Conservation (phyloP, 2,888 invertebrate species). For the Nephrotoma guestfalica region DNA sequence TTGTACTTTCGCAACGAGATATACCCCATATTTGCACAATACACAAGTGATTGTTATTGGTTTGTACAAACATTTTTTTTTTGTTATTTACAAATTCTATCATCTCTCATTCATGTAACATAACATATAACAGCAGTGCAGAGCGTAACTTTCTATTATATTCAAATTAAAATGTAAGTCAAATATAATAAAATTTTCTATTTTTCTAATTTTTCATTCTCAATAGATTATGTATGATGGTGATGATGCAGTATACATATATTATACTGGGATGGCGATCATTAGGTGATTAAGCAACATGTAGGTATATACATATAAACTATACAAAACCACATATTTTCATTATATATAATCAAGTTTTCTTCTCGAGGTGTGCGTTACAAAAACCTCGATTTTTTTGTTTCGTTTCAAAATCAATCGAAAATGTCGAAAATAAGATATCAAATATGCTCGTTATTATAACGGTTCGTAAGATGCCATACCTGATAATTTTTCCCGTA, state of each 20-base stretch:
- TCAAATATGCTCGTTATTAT: background rate
- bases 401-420: background rate
- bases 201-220: background rate
- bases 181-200: background rate
- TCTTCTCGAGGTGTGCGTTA: background rate
- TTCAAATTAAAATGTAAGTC: background rate
- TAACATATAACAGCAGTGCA: background rate
- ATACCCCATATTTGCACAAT: background rate
- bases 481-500: slow-evolving; percentile 11
- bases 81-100: background rate
- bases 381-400: background rate
- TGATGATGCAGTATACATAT: background rate
- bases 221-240: background rate
- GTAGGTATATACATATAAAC: background rate
- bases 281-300: background rate
- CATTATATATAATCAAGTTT: background rate
- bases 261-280: background rate
- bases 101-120: background rate
- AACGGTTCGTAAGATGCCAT: background rate
- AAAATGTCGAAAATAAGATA: background rate
- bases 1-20: too few relatives aligned
- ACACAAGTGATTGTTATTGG: background rate
- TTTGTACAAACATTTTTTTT: background rate
- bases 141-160: background rate
- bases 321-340: background rate